Base-by-base conservation (phyloP, 2,797 vertebrate genomes). In the Brotula barbata region DNA sequence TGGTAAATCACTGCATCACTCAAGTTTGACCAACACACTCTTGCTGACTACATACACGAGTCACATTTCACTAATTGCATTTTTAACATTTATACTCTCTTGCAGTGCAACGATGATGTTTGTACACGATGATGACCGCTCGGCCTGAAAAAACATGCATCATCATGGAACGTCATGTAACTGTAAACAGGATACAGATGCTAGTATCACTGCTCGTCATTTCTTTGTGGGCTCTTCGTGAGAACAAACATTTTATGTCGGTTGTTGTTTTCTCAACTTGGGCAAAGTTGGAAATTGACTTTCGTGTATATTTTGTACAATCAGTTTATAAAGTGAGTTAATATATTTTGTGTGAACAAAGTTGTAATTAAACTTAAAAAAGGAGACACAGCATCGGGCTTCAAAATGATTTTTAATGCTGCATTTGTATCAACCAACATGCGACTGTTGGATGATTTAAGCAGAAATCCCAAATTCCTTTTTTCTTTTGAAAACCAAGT, bases 81-180 rank as follows among this genome's bases (percentile, higher is more conserved):
- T 47, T 25, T 50, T 47, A 52, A 46, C 17, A 11, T 42, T 31
- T 56, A 10, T 51, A 8, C 10, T 78, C 34, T 75, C 57, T 84
- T 85, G 16, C 84, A 92, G 89, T 92, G 91, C 73, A 87, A 84
- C 15, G 82, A 89, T 46, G 89, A 90, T 0, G 79, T 91, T 57
- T 92, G 90, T 65, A 87, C 86, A 2, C 77, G 68, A 65, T 90
- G 80, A 87, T 52, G 69, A 60, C 36, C 10, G 9, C 25, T 20
- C 1, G 17, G 39, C 33, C 39, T 42, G 36, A 58, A 34, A 4
- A 15, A 4, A 28, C 25, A 4, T 8, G 8, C 4, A 28, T 19
- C 12, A 45, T 19, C 17, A 41, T 33, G 10, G 3, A 49, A 14
- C 34, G 2, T 28, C 15, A 5, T 42, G 10, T 33, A 16, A 1